Evolutionary conservation across 2,888 invertebrate species (phyloP).

Genomic region (Tipula confusa): DNA sequence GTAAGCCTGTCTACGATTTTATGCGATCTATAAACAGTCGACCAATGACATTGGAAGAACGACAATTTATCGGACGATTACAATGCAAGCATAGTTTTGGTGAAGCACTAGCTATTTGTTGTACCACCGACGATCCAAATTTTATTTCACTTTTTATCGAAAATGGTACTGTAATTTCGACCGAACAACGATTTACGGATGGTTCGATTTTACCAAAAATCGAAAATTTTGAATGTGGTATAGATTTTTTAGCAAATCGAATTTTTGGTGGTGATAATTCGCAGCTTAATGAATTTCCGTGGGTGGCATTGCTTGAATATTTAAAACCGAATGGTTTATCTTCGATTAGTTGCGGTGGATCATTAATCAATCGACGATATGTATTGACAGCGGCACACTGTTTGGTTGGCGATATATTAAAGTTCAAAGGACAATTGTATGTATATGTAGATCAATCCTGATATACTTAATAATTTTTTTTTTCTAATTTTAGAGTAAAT

Average conservation of each 20-base stretch:
- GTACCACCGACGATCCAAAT: constrained; percentile 39
- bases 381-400: constrained; percentile 63
- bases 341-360: constrained; percentile 60
- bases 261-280: constrained; percentile 60
- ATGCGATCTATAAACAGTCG: not conserved
- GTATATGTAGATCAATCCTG: constrained; percentile 43
- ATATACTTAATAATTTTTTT: not conserved
- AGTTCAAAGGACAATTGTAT: constrained; percentile 55
- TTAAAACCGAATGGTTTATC: constrained; percentile 55
- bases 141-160: not conserved
- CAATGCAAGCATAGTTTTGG: constrained; percentile 36
- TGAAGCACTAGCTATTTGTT: constrained; percentile 43
- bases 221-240: constrained; percentile 42
- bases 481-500: constrained; percentile 43
- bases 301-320: constrained; percentile 60
- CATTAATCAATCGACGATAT: constrained; percentile 56
- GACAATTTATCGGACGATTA: constrained; percentile 42
- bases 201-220: constrained; percentile 31
- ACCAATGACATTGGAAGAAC: not conserved
- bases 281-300: constrained; percentile 62
- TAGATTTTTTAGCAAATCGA: constrained; percentile 48
- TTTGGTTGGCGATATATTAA: constrained; percentile 52
- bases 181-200: not conserved
- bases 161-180: not conserved
- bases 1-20: constrained; percentile 37